Conservation (phyloP, 2,888 invertebrate genomes). For the Zeuzera pyrina region DNA sequence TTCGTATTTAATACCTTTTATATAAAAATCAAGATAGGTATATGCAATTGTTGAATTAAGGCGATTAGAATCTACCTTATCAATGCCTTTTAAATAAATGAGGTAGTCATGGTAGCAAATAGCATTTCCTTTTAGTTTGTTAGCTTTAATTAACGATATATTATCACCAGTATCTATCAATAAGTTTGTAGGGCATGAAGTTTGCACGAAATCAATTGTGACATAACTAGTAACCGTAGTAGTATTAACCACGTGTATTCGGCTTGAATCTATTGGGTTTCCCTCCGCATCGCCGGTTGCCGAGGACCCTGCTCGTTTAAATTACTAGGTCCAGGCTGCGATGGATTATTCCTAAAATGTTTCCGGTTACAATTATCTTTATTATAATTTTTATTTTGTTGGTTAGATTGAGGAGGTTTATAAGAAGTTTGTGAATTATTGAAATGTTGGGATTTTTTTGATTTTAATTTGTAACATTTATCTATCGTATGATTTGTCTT, state of each 20-base stretch:
- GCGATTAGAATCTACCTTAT: constrained; percentile 11
- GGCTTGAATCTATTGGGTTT: constrained; percentile 7
- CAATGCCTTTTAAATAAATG: constrained; percentile 14
- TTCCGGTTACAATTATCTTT: no score
- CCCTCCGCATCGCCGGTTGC: constrained; percentile 10
- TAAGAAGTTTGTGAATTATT: no score
- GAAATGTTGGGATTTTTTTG: no score
- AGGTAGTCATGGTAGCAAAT: constrained; percentile 8
- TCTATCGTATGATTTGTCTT: background rate
- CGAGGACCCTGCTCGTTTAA: constrained; percentile 13
- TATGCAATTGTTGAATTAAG: constrained; percentile 12
- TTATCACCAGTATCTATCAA: constrained; percentile 15
- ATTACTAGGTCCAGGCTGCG: background rate
- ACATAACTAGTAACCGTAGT: constrained; percentile 12
- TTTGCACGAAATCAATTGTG: constrained; percentile 3
- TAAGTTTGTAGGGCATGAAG: constrained; percentile 9
- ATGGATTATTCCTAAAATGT: no score
- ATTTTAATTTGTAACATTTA: background rate
- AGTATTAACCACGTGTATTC: constrained; percentile 10
- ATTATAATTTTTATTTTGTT: no score
- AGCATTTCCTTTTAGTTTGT: constrained; percentile 5
- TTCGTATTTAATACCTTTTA: constrained; percentile 8
- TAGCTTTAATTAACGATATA: constrained; percentile 11
- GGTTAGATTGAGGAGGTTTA: no score
- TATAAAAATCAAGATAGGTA: constrained; percentile 7